Percentiles rank a stretch among this genome's conserved stretches.
phyloP scores from a whole-genome alignment of 2,888 invertebrate species.

The Stenchaetothrips biformis region DNA sequence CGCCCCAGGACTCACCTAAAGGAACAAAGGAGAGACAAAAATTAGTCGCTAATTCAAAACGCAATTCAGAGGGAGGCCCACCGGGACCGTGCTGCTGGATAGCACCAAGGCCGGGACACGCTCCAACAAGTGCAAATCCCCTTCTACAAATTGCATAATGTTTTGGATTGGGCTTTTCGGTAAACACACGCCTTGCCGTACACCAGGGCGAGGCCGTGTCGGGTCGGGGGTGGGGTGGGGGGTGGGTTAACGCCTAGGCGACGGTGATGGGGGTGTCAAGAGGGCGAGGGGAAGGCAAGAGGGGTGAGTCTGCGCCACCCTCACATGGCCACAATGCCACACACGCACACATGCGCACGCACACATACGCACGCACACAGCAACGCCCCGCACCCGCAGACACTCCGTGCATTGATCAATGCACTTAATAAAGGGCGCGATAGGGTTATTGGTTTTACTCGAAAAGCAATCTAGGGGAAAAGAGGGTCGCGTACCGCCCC shows the following conservation, averaged over 20 bases:
- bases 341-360: not conserved
- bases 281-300: not conserved
- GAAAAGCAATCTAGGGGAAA: too few relatives aligned
- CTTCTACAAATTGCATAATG: constrained; percentile 22
- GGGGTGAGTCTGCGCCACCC: not conserved
- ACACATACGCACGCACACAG: not conserved
- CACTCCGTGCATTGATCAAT: too few relatives aligned
- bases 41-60: too few relatives aligned
- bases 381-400: too few relatives aligned
- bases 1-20: too few relatives aligned
- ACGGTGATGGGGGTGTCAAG: not conserved
- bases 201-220: not conserved
- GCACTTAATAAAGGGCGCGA: too few relatives aligned
- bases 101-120: not conserved
- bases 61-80: not conserved
- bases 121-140: constrained; percentile 10
- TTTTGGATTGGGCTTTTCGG: constrained; percentile 22
- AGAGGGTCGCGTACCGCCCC: too few relatives aligned
- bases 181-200: not conserved
- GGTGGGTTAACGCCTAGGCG: not conserved
- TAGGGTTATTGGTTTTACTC: too few relatives aligned
- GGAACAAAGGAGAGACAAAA: too few relatives aligned
- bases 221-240: not conserved
- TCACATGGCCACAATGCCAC: not conserved
- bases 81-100: not conserved